Conservation (phyloP, 2,888 invertebrate genomes). For the Ophion ventricosus region DNA sequence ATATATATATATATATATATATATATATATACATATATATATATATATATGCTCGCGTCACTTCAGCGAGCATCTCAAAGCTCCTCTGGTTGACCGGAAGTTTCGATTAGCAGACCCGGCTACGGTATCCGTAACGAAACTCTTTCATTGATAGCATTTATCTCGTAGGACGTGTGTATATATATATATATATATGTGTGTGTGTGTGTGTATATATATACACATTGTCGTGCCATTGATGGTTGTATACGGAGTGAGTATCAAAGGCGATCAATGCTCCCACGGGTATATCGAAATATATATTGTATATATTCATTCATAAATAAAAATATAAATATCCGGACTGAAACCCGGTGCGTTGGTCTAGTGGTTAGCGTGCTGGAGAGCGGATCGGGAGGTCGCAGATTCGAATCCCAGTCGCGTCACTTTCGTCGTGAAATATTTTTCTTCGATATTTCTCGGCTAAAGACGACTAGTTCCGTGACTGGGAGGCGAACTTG, state of each 20-base stretch:
- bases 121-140: slow-evolving; percentile 67
- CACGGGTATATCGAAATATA: slow-evolving; percentile 58
- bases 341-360: no score
- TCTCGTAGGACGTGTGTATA: slow-evolving; percentile 57
- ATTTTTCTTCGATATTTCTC: no score
- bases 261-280: slow-evolving; percentile 53
- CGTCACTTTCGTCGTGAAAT: no score
- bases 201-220: background rate
- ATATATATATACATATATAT: background rate
- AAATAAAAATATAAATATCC: background rate
- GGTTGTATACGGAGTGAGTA: slow-evolving; percentile 19
- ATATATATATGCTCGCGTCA: slow-evolving; percentile 30
- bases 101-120: slow-evolving; percentile 65
- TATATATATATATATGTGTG: slow-evolving; percentile 16
- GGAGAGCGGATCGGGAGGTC: no score
- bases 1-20: background rate
- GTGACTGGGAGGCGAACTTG: no score
- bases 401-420: no score
- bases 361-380: no score
- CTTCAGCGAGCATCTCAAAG: slow-evolving; percentile 50
- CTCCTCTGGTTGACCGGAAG: slow-evolving; percentile 65
- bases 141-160: slow-evolving; percentile 66
- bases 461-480: no score
- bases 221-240: slow-evolving; percentile 47
- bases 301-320: background rate